These are phyloP conservation scores for Sarcophilus harrisii DNA, from an alignment of 2,797 vertebrate genomes.

Conservation along the genomic window DNA sequence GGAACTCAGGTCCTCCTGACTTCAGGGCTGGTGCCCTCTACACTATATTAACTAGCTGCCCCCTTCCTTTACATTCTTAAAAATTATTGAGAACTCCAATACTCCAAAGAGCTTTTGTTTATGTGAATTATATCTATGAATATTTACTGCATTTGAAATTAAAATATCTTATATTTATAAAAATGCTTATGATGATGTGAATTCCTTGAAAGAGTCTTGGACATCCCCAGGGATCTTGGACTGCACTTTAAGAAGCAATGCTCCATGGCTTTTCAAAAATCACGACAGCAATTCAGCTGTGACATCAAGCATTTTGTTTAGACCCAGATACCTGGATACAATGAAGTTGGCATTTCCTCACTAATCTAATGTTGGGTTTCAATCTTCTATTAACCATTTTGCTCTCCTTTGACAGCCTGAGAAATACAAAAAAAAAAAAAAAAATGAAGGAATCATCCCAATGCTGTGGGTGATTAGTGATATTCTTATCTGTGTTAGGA, in stretches of 20 bases:
- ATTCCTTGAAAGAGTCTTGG: background rate
- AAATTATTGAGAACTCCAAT: background rate
- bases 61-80: background rate
- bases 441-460: background rate
- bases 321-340: background rate
- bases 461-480: background rate
- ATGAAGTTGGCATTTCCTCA: background rate
- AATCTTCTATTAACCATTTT: background rate
- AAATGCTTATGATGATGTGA: background rate
- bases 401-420: background rate
- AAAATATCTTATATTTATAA: background rate
- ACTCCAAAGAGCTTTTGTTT: background rate
- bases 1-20: no score
- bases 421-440: background rate
- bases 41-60: no score
- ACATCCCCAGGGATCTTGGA: background rate
- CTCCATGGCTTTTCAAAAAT: background rate
- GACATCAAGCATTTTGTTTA: background rate
- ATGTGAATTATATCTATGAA: background rate
- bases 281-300: background rate
- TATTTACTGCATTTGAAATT: background rate
- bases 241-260: background rate
- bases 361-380: background rate
- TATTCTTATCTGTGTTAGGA: background rate
- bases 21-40: no score